Conservation (phyloP, 1,140 invertebrate species). For the Aphelenchoides fujianensis region DNA sequence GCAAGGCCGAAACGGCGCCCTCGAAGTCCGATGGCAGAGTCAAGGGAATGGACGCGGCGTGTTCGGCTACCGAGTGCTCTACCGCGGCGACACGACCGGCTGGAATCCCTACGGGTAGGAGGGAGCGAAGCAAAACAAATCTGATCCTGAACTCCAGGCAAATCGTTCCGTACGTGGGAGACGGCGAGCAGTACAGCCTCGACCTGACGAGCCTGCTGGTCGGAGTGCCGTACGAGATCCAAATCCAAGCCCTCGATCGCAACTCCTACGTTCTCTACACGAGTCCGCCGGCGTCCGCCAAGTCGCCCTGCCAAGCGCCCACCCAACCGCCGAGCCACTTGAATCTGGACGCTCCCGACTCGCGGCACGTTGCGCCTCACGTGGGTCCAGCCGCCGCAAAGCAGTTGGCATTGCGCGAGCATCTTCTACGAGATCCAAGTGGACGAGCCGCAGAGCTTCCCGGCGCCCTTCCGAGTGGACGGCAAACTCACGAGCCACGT, state of each 20-base stretch:
- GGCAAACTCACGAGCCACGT: conserved; percentile 54
- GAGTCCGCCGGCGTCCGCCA: conserved; percentile 46
- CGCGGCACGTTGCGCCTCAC: conserved; percentile 56
- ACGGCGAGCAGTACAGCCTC: conserved; percentile 56
- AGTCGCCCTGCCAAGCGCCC: conserved; percentile 52
- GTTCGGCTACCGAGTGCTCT: conserved; percentile 59
- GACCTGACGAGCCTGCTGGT: conserved; percentile 51
- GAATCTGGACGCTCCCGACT: conserved; percentile 55
- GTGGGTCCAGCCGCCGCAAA: conserved; percentile 56
- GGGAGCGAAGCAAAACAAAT: neutral
- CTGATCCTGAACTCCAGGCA: conserved; percentile 53
- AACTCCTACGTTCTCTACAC: conserved; percentile 62
- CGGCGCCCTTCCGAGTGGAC: conserved; percentile 44
- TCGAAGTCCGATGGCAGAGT: conserved; percentile 54
- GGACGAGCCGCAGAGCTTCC: conserved; percentile 52
- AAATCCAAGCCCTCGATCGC: conserved; percentile 59
- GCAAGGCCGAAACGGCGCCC: conserved; percentile 38
- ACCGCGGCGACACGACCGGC: conserved; percentile 45
- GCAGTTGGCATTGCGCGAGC: conserved; percentile 56
- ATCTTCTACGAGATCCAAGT: conserved; percentile 36
- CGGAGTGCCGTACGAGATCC: conserved; percentile 54
- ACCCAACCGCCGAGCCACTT: conserved; percentile 55
- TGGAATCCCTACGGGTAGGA: conserved; percentile 61
- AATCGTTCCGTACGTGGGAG: conserved; percentile 61
- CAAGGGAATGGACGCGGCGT: conserved; percentile 59